phyloP scores from a whole-genome alignment of 2,888 invertebrate species.

The Harpalus rufipes region DNA sequence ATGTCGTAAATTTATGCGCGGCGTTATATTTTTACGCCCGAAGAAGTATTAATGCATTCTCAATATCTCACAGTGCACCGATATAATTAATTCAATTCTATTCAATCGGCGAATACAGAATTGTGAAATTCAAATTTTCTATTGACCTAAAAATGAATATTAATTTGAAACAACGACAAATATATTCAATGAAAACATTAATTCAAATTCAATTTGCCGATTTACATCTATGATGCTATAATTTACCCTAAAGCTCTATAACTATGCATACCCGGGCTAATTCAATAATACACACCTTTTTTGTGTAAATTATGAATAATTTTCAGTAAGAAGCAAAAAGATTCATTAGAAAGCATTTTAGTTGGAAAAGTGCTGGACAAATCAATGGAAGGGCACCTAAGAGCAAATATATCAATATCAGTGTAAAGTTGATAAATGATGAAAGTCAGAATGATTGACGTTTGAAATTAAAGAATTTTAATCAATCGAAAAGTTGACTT shows the following conservation, averaged over 20 bases:
- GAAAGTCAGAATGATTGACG: conserved; percentile 72
- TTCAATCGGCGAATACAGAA: not conserved
- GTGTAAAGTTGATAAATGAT: conserved; percentile 69
- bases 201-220: conserved; percentile 41
- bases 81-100: conserved; percentile 59
- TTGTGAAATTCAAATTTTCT: conserved; percentile 46
- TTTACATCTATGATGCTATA: conserved; percentile 29
- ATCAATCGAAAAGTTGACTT: conserved; percentile 72
- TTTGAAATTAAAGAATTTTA: conserved; percentile 74
- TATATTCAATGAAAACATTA: conserved; percentile 33
- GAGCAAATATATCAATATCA: conserved; percentile 53
- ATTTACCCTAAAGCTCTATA: conserved; percentile 1
- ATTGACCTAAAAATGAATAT: conserved; percentile 45
- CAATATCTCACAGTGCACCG: conserved; percentile 44
- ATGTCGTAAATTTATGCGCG: conserved; percentile 59
- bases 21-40: conserved; percentile 34
- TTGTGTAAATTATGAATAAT: conserved; percentile 8
- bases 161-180: conserved; percentile 39
- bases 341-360: not conserved
- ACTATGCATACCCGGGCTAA: not conserved
- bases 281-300: conserved; percentile 10
- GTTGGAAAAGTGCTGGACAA: conserved; percentile 2
- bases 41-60: conserved; percentile 52
- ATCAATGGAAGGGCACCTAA: conserved; percentile 11
- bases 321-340: conserved; percentile 4